These are phyloP conservation scores for Colletes latitarsis DNA, from an alignment of 1,140 invertebrate genomes.

Conservation along the genomic window DNA sequence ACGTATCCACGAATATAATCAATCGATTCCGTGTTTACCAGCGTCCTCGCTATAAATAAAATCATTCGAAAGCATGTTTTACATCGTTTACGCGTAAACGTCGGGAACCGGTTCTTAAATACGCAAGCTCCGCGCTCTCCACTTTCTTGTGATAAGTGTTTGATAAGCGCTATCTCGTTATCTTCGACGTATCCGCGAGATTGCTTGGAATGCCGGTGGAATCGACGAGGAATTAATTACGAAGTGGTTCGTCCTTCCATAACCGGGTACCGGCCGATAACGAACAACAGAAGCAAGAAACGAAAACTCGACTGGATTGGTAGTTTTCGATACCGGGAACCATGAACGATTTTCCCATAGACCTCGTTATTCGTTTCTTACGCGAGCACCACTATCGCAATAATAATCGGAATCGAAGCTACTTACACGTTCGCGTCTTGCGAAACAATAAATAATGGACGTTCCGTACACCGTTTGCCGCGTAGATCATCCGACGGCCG, in stretches of 20 bases:
- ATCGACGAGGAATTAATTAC: background rate
- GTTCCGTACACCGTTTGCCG: conserved; percentile 9
- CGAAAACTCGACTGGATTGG: background rate
- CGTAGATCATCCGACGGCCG: conserved; percentile 35
- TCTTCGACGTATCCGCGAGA: too few relatives aligned
- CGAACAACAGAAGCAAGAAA: background rate
- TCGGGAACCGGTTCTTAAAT: too few relatives aligned
- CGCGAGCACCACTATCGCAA: conserved; percentile 53
- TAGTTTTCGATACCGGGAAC: background rate
- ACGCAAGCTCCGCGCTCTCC: too few relatives aligned
- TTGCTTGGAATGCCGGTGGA: background rate
- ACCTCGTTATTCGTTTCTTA: conserved; percentile 52
- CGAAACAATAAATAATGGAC: conserved; percentile 68
- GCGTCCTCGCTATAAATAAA: background rate
- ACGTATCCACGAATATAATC: too few relatives aligned
- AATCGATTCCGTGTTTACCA: too few relatives aligned
- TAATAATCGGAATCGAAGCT: conserved; percentile 49
- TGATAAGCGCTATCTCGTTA: too few relatives aligned
- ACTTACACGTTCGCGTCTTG: conserved; percentile 58
- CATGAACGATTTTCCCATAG: conserved; percentile 60
- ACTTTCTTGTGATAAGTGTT: too few relatives aligned
- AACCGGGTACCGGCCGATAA: conserved; percentile 16
- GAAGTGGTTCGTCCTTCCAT: background rate
- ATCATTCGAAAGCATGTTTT: too few relatives aligned
- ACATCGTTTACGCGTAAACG: too few relatives aligned